A percentile compares a stretch with the other conserved stretches of the same genome.
Evolutionary conservation across 1,140 invertebrate genomes (phyloP).

Genomic region (Drosophila persimilis): DNA sequence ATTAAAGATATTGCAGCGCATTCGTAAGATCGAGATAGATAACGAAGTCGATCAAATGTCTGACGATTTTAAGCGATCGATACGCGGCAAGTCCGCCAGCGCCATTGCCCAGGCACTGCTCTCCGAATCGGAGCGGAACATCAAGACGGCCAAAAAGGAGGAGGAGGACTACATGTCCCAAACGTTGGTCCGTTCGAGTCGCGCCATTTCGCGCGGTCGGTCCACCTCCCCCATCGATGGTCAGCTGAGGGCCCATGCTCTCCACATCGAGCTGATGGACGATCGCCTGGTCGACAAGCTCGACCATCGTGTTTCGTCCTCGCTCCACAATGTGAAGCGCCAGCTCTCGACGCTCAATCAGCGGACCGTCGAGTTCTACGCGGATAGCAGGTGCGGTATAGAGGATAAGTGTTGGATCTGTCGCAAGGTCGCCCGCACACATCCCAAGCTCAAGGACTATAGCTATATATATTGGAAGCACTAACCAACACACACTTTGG

Average conservation of each 20-base stretch:
- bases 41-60: slow-evolving; percentile 84
- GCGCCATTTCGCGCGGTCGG: slow-evolving; percentile 65
- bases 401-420: slow-evolving; percentile 82
- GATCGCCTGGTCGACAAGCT: slow-evolving; percentile 79
- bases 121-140: slow-evolving; percentile 85
- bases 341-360: slow-evolving; percentile 76
- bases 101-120: slow-evolving; percentile 88
- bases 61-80: slow-evolving; percentile 84
- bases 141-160: slow-evolving; percentile 82
- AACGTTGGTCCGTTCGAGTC: slow-evolving; percentile 66
- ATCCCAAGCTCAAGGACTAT: slow-evolving; percentile 80
- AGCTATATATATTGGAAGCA: slow-evolving; percentile 76
- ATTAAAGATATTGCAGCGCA: slow-evolving; percentile 82
- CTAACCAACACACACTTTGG: slow-evolving; percentile 16
- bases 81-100: slow-evolving; percentile 89
- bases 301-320: slow-evolving; percentile 79
- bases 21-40: slow-evolving; percentile 74
- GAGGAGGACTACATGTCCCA: slow-evolving; percentile 76
- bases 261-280: slow-evolving; percentile 79
- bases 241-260: slow-evolving; percentile 59
- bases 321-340: slow-evolving; percentile 80
- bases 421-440: slow-evolving; percentile 76
- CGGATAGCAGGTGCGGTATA: slow-evolving; percentile 82
- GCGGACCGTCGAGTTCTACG: slow-evolving; percentile 78
- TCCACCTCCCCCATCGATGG: slow-evolving; percentile 59